Percentiles rank a stretch among this genome's conserved stretches.
These are phyloP conservation scores for Proteles cristata DNA, from an alignment of 2,113 vertebrate species.

Conservation along the genomic window DNA sequence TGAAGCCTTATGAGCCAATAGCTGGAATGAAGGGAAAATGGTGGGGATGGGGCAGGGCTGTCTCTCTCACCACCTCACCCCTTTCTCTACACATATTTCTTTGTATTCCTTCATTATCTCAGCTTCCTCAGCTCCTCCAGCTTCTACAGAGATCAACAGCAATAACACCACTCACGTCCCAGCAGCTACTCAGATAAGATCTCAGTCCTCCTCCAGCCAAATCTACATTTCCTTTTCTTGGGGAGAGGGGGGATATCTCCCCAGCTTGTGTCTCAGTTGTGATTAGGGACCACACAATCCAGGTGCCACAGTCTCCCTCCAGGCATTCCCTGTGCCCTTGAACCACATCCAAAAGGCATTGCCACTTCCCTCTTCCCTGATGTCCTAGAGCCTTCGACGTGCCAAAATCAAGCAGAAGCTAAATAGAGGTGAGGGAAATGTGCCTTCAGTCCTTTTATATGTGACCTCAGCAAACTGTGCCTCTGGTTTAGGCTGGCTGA, in stretches of 20 bases:
- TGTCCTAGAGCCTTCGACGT: not conserved
- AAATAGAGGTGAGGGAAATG: not conserved
- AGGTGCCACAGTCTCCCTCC: not conserved
- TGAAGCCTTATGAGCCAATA: not conserved
- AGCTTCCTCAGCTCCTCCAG: not conserved
- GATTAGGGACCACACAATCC: no score
- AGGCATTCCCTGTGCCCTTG: rapidly evolving
- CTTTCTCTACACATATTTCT: not conserved
- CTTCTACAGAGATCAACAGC: not conserved
- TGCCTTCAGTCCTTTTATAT: not conserved
- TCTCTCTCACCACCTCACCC: not conserved
- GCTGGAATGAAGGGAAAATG: not conserved
- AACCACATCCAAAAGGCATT: rapidly evolving
- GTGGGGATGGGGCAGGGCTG: rapidly evolving
- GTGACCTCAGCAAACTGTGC: not conserved
- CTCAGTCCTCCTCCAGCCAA: not conserved
- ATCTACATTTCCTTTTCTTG: not conserved
- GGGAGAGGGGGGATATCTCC: no score
- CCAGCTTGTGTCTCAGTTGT: not conserved
- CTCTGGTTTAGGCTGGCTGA: not conserved
- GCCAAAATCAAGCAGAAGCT: not conserved
- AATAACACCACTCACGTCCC: not conserved
- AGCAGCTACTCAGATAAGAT: rapidly evolving
- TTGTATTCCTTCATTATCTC: not conserved
- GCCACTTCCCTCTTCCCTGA: not conserved